Conservation (phyloP, 2,797 vertebrate genomes). For the Typhlichthys subterraneus region DNA sequence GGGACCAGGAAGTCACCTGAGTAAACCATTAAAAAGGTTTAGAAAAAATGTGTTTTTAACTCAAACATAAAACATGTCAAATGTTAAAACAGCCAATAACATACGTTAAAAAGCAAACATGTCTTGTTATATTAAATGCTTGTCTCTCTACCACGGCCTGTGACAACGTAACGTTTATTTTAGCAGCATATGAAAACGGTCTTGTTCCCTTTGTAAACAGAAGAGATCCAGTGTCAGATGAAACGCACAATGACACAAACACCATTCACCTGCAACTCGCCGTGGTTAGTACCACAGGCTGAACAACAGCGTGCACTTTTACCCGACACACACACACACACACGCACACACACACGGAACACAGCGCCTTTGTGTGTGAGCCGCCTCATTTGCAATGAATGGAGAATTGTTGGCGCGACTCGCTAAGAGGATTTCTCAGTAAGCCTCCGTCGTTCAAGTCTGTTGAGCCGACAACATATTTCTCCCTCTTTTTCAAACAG, state of each 20-base stretch:
- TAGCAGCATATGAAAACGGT: too few species aligned
- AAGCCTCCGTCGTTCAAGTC: conserved; percentile 1
- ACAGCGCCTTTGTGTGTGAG: conserved; percentile 40
- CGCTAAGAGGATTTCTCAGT: conserved; percentile 28
- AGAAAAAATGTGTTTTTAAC: too few species aligned
- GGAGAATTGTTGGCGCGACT: conserved; percentile 11
- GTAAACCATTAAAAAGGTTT: too few species aligned
- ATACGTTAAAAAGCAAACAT: too few species aligned
- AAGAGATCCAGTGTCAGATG: conserved; percentile 12
- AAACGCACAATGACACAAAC: conserved; percentile 22
- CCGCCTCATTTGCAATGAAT: conserved; percentile 48
- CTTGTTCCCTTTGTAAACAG: too few species aligned
- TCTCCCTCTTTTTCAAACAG: not conserved
- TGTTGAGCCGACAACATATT: not conserved
- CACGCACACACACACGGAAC: conserved; percentile 6
- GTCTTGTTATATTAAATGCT: too few species aligned
- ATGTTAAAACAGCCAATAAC: too few species aligned
- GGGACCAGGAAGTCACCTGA: too few species aligned
- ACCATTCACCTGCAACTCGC: conserved; percentile 45
- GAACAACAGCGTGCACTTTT: conserved; percentile 39
- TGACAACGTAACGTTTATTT: too few species aligned
- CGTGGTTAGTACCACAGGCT: conserved; percentile 15
- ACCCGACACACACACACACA: conserved; percentile 5
- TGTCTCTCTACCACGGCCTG: too few species aligned
- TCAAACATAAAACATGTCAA: too few species aligned